A percentile compares a stretch with the other conserved stretches of the same genome.
phyloP scores from a whole-genome alignment of 2,797 vertebrate genomes.

The Cyclura pinguis region DNA sequence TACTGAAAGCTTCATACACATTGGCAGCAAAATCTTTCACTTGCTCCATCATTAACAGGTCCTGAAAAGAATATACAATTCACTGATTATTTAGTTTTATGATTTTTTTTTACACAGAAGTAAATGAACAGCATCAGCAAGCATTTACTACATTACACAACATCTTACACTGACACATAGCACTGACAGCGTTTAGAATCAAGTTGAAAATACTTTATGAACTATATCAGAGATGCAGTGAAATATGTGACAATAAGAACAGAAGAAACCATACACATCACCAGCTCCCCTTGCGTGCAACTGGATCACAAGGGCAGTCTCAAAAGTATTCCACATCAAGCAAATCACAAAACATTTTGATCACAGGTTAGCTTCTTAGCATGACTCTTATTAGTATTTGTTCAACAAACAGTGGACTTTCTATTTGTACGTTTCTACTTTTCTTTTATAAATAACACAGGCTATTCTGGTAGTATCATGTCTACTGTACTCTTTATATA shows the following conservation, averaged over 20 bases:
- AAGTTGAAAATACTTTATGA: not conserved
- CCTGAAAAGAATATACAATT: conserved; percentile 78
- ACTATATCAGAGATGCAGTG: not conserved
- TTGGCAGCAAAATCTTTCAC: conserved; percentile 97
- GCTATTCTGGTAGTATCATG: not conserved
- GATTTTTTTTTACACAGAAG: not conserved
- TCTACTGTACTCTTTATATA: not conserved
- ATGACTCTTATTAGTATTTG: not conserved
- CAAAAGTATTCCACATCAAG: not conserved
- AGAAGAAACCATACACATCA: not conserved
- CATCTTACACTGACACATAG: not conserved
- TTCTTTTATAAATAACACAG: not conserved
- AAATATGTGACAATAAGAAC: no score
- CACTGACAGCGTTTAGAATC: not conserved
- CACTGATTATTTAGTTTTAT: not conserved
- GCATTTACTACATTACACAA: not conserved
- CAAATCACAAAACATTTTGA: not conserved
- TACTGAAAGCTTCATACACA: conserved; percentile 96
- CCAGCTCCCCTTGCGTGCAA: no score
- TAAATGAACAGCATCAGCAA: not conserved
- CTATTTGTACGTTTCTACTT: not conserved
- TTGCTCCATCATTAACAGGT: conserved; percentile 94
- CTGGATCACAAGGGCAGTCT: not conserved
- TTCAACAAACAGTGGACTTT: not conserved
- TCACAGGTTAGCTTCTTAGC: not conserved